These are phyloP conservation scores for Onychostoma macrolepis DNA, from an alignment of 2,113 vertebrate species.

Conservation along the genomic window DNA sequence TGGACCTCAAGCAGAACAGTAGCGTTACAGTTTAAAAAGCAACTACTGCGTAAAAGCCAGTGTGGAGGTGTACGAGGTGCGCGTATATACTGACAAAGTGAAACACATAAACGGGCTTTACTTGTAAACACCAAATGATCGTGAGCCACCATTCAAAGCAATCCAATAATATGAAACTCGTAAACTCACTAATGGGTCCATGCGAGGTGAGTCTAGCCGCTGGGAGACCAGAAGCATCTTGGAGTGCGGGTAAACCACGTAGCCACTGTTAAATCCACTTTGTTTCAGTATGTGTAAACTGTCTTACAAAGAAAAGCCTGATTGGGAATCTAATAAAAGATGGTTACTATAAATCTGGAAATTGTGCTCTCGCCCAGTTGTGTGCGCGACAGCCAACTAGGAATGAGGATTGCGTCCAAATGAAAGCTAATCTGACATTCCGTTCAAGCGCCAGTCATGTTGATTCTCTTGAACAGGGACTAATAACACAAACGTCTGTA, in stretches of 20 bases:
- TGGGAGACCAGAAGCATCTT: constrained; percentile 84
- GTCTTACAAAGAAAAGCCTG: constrained; percentile 52
- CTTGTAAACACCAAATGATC: neutral
- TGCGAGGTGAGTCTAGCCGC: constrained; percentile 82
- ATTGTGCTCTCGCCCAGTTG: neutral
- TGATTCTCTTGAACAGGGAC: constrained; percentile 79
- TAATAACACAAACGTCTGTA: constrained; percentile 80
- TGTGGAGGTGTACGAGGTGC: neutral
- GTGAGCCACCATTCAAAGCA: constrained; percentile 14
- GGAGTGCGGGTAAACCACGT: constrained; percentile 71
- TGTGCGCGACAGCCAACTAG: neutral
- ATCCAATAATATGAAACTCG: constrained; percentile 49
- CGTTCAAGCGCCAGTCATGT: constrained; percentile 81
- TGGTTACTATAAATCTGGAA: neutral
- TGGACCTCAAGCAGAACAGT: neutral
- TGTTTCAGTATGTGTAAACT: constrained; percentile 69
- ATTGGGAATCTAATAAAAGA: constrained; percentile 17
- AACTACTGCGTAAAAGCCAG: constrained; percentile 12
- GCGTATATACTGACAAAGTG: neutral
- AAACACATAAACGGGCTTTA: neutral
- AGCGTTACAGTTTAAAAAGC: neutral
- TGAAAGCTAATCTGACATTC: constrained; percentile 63
- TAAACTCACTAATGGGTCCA: constrained; percentile 76
- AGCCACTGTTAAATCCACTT: constrained; percentile 77
- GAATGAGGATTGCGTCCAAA: constrained; percentile 12